Evolutionary conservation across 2,888 invertebrate genomes (phyloP).

Genomic region (Criorhina ranunculi): DNA sequence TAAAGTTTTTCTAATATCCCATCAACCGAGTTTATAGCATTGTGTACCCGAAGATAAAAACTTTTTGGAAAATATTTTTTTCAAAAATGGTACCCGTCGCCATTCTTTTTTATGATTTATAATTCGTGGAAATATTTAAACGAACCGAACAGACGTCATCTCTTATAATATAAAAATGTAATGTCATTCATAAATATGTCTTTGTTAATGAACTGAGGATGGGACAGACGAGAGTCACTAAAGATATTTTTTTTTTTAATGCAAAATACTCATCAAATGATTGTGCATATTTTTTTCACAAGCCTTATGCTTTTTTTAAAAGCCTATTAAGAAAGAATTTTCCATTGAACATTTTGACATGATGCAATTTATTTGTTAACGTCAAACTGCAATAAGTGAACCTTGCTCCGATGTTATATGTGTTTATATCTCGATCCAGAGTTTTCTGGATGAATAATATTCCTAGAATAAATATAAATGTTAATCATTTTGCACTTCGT

Average conservation of each 20-base stretch:
- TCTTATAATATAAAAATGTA: constrained; percentile 12
- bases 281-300: background rate
- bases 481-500: constrained; percentile 16
- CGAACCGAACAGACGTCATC: constrained; percentile 14
- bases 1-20: constrained; percentile 6
- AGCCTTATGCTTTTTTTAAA: background rate
- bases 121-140: constrained; percentile 1
- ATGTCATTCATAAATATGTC: constrained; percentile 26
- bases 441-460: constrained; percentile 17
- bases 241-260: background rate
- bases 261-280: constrained; percentile 24
- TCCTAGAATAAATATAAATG: constrained; percentile 29
- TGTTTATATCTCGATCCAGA: background rate
- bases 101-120: constrained; percentile 22
- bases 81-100: constrained; percentile 7
- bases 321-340: constrained; percentile 6
- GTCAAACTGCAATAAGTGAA: background rate
- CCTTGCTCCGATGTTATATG: background rate
- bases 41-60: background rate
- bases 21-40: background rate
- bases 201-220: constrained; percentile 30
- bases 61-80: background rate
- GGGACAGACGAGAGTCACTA: background rate
- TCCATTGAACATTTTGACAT: background rate
- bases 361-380: constrained; percentile 11